These are phyloP conservation scores for Acanthosepion esculentum DNA, from an alignment of 2,888 invertebrate genomes.

Conservation along the genomic window DNA sequence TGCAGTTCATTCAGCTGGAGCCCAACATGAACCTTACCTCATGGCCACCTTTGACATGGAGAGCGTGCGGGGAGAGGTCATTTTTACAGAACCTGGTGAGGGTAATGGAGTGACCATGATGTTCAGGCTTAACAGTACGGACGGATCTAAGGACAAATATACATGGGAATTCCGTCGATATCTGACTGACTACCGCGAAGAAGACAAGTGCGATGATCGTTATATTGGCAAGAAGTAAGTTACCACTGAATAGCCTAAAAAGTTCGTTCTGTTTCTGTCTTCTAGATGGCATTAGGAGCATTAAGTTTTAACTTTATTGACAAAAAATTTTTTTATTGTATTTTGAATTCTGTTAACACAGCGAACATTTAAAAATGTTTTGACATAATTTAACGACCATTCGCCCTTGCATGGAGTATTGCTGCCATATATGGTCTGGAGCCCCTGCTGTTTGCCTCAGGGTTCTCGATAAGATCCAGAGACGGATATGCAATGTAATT, in stretches of 20 bases:
- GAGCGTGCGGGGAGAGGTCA: constrained; percentile 35
- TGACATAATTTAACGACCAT: too few relatives aligned
- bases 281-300: background rate
- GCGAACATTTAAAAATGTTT: too few relatives aligned
- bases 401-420: too few relatives aligned
- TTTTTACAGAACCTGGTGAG: constrained; percentile 35
- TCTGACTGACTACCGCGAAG: constrained; percentile 36
- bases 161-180: constrained; percentile 41
- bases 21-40: constrained; percentile 39
- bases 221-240: constrained; percentile 42
- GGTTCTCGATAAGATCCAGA: too few relatives aligned
- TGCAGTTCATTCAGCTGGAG: background rate
- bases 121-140: constrained; percentile 37
- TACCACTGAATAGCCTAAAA: background rate
- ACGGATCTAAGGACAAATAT: background rate
- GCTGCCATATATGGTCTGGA: too few relatives aligned
- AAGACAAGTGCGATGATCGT: constrained; percentile 35
- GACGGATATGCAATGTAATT: too few relatives aligned
- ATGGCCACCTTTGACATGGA: constrained; percentile 43
- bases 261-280: background rate
- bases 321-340: background rate
- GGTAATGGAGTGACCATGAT: constrained; percentile 24
- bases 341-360: background rate
- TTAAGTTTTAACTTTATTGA: background rate
- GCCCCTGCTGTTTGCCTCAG: too few relatives aligned